A percentile compares a stretch with the other conserved stretches of the same genome.
Evolutionary conservation across 2,888 invertebrate species (phyloP).

Genomic region (Chorisops tibialis): DNA sequence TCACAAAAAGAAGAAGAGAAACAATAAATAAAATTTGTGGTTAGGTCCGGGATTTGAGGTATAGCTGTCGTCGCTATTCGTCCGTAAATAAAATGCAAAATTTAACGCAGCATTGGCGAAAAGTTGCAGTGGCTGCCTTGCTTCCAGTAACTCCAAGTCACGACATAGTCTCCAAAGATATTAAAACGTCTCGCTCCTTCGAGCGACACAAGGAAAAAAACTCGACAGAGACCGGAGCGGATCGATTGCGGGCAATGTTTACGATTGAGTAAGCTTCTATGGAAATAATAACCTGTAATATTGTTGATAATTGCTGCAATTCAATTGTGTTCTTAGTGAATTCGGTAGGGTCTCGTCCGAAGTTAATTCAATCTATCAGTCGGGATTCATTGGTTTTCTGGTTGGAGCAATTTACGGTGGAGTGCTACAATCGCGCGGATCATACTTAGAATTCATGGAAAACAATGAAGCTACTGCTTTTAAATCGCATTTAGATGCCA

Average conservation of each 20-base stretch:
- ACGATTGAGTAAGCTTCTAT: conserved; percentile 43
- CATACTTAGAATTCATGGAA: conserved; percentile 66
- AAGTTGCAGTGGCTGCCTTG: conserved; percentile 37
- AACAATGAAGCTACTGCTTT: conserved; percentile 72
- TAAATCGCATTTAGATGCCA: conserved; percentile 63
- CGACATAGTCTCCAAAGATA: conserved; percentile 21
- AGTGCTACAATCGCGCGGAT: conserved; percentile 57
- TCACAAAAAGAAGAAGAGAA: no score
- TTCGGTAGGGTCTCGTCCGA: conserved; percentile 62
- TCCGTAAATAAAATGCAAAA: background rate
- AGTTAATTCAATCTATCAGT: conserved; percentile 60
- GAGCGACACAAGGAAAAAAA: background rate
- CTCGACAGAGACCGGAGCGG: conserved; percentile 46
- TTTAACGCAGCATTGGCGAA: conserved; percentile 1
- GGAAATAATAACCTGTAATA: background rate
- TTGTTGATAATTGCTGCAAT: no score
- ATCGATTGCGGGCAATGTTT: conserved; percentile 47
- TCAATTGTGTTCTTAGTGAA: conserved; percentile 56
- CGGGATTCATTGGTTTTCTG: conserved; percentile 58
- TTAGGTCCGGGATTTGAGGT: no score
- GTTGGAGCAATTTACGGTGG: conserved; percentile 67
- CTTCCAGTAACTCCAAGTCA: conserved; percentile 34
- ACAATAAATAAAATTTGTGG: no score
- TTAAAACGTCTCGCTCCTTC: conserved; percentile 20
- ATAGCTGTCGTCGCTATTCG: no score